Evolutionary conservation across 1,140 invertebrate genomes (phyloP).

Genomic region (Cardiocondyla obscurior): DNA sequence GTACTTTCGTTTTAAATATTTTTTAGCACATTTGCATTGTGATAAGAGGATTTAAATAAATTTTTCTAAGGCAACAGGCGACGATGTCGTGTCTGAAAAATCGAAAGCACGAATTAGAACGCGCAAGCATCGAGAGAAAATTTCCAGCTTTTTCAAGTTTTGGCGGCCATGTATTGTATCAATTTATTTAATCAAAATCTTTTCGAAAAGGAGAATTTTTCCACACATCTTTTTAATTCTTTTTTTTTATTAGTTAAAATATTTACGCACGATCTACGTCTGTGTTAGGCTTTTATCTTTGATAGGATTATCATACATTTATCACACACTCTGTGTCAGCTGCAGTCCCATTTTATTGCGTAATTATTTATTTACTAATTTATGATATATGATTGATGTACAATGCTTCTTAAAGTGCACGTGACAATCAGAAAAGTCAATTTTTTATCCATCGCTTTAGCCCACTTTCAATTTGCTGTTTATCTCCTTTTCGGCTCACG

Average conservation of each 20-base stretch:
- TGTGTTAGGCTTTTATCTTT: neutral
- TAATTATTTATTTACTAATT: constrained; percentile 27
- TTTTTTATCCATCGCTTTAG: constrained; percentile 5
- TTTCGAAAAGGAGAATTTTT: constrained; percentile 36
- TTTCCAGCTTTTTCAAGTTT: constrained; percentile 83
- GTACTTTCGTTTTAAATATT: neutral
- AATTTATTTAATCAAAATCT: constrained; percentile 34
- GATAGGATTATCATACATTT: neutral
- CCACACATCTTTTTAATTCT: neutral
- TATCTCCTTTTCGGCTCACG: constrained; percentile 30
- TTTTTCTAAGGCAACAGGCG: neutral
- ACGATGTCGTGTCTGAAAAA: constrained; percentile 65
- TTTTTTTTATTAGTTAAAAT: no score
- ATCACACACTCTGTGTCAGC: constrained; percentile 6
- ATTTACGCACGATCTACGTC: neutral
- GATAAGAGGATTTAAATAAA: neutral
- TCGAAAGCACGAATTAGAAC: constrained; percentile 71
- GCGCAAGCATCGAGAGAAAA: constrained; percentile 72
- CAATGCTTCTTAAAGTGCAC: constrained; percentile 18
- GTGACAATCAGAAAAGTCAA: constrained; percentile 31
- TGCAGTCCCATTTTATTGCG: neutral
- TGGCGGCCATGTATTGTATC: constrained; percentile 70
- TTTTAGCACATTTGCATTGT: neutral
- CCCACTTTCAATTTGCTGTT: neutral
- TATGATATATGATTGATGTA: constrained; percentile 13